Conservation (phyloP, 2,888 invertebrate genomes). For the Aleiodes leptofemur region DNA sequence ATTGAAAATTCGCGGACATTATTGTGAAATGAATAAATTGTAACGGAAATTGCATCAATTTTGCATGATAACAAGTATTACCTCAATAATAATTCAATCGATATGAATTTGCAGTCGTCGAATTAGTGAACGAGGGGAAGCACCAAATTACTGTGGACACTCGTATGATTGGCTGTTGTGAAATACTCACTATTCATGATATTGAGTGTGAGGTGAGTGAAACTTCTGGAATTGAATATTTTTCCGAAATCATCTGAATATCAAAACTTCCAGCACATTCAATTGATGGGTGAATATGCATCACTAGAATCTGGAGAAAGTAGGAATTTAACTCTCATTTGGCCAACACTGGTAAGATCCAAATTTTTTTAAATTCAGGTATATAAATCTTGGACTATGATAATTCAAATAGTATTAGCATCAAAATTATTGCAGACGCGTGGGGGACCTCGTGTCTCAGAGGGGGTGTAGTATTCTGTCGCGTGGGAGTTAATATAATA, state of each 20-base stretch:
- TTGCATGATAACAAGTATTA: not conserved
- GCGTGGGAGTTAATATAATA: conserved; percentile 70
- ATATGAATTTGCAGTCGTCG: conserved; percentile 54
- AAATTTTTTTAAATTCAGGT: not conserved
- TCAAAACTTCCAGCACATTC: conserved; percentile 54
- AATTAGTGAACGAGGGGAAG: conserved; percentile 53
- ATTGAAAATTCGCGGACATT: conserved; percentile 7
- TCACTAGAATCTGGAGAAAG: conserved; percentile 43
- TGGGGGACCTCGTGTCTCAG: conserved; percentile 40
- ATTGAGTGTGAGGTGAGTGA: conserved; percentile 30
- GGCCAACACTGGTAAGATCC: conserved; percentile 57
- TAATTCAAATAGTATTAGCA: conserved; percentile 21
- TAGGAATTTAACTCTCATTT: conserved; percentile 56
- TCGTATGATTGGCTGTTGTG: conserved; percentile 57
- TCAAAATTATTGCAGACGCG: conserved; percentile 33
- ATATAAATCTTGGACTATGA: conserved; percentile 33
- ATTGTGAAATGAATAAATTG: not conserved
- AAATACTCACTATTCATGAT: conserved; percentile 14
- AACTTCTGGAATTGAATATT: not conserved
- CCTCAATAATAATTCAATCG: conserved; percentile 32
- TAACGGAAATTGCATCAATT: conserved; percentile 27
- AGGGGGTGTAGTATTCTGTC: conserved; percentile 52
- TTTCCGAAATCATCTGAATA: not conserved
- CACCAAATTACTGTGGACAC: conserved; percentile 45
- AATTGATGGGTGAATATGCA: conserved; percentile 57